Base-by-base conservation (phyloP, 1,140 invertebrate species). In the Penaeus vannamei region DNA sequence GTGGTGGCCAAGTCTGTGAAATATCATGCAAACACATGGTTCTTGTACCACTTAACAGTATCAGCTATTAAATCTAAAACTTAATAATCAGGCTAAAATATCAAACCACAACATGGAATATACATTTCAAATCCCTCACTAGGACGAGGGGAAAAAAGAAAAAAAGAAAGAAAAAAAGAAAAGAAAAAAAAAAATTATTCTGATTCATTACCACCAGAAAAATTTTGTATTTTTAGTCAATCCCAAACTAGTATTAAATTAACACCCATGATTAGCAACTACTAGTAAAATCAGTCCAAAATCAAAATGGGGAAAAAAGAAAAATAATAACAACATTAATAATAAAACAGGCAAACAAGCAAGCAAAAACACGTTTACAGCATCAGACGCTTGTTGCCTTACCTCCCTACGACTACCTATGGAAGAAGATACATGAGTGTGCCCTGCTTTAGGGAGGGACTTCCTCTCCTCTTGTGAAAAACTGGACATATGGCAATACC, bases 401-500 rank as follows among this genome's bases (percentile, higher is more conserved):
- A 90, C 83, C 88, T 85, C 62, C 36, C 60, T 66, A 17, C 12
- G 7, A 36, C 46, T 53, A 59, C 19, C 23, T 62, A 46, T 80
- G 59, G 82, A 23, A 79, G 60, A 8, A 79, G 60, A 8, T 12
- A 72, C n/a, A 59, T 42, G 60, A 53, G 20, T 66, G 61, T 29
- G 7, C n/a, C 66, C 72, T 60, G 77, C 19, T 29, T 85, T 60
- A 14, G 87, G 85, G 20, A 91, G 84, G 12, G 42, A 46, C 29
- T 53, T 80, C 72, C 85, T 89, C 42, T 91, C 91, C 23, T 29
- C 79, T 17, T 77, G 36, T 22, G 89, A 83, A 61, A 62, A 91
- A 64, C 91, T 91, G 53, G 85, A 85, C 64, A 91, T 91, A 72
- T 91, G 91, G 72, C 79, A 84, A 53, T 89, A 86, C 91, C 91